phyloP scores from a whole-genome alignment of 2,797 vertebrate species.

The Alosa sapidissima region DNA sequence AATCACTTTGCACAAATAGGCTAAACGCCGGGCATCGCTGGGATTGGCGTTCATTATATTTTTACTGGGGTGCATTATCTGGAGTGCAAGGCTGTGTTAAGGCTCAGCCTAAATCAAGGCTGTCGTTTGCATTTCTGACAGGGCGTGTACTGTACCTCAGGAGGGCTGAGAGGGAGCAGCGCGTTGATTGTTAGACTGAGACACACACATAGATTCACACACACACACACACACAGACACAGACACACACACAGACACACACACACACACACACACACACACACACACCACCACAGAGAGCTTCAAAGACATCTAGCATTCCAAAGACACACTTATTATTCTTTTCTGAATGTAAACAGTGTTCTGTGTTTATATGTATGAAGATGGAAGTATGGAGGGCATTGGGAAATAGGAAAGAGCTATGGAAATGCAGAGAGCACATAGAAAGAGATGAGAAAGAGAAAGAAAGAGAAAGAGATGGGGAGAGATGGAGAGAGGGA shows the following conservation, averaged over 20 bases:
- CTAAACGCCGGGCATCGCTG: slow-evolving; percentile 30
- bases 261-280: not conserved
- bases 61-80: slow-evolving; percentile 40
- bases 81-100: slow-evolving; percentile 39
- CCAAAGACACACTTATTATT: too few relatives aligned
- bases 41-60: slow-evolving; percentile 48
- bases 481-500: not conserved
- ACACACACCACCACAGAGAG: not conserved
- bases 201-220: not conserved
- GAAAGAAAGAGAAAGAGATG: not conserved
- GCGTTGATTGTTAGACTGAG: not conserved
- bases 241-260: not conserved
- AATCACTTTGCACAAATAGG: slow-evolving; percentile 36
- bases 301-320: not conserved
- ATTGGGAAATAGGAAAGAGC: not conserved
- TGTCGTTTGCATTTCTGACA: slow-evolving; percentile 36
- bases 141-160: slow-evolving; percentile 12
- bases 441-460: slow-evolving; percentile 8
- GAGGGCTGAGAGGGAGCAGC: not conserved
- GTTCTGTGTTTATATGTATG: not conserved
- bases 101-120: slow-evolving; percentile 28
- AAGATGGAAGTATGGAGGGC: too few relatives aligned
- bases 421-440: not conserved
- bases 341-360: not conserved
- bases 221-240: not conserved